Evolutionary conservation across 2,113 vertebrate species (phyloP).

Genomic region (Carassius gibelio): DNA sequence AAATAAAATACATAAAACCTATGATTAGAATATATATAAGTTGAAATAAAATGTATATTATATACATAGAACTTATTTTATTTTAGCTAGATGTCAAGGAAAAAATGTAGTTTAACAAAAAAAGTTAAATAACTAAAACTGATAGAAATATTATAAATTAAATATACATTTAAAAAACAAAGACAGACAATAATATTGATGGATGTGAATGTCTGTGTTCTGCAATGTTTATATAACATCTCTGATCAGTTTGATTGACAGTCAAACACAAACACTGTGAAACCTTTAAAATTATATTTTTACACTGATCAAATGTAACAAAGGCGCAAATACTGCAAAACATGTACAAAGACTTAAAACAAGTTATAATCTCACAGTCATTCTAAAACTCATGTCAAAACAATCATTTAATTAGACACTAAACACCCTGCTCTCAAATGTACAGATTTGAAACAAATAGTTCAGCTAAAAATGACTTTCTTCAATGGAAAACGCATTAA

Average conservation of each 20-base stretch:
- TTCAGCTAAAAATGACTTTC: neutral
- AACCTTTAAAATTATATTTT: neutral
- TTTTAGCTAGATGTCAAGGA: too few species aligned
- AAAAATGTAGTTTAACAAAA: too few species aligned
- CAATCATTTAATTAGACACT: neutral
- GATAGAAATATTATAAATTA: too few species aligned
- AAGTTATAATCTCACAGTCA: neutral
- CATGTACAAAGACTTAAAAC: neutral
- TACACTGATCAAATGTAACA: neutral
- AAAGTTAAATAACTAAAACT: too few species aligned
- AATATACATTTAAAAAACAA: too few species aligned
- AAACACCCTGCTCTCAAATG: neutral
- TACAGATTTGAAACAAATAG: neutral
- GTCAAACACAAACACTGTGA: neutral
- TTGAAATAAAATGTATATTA: too few species aligned
- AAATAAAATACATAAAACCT: too few species aligned
- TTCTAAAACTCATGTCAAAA: neutral
- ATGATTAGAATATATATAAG: too few species aligned
- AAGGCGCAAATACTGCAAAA: neutral
- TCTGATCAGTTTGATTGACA: neutral
- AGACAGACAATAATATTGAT: too few species aligned
- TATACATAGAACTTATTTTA: too few species aligned
- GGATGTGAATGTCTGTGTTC: too few species aligned
- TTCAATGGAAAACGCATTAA: neutral
- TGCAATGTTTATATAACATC: too few species aligned